phyloP scores from a whole-genome alignment of 2,888 invertebrate species.

The Brachypalpus laphriformis region DNA sequence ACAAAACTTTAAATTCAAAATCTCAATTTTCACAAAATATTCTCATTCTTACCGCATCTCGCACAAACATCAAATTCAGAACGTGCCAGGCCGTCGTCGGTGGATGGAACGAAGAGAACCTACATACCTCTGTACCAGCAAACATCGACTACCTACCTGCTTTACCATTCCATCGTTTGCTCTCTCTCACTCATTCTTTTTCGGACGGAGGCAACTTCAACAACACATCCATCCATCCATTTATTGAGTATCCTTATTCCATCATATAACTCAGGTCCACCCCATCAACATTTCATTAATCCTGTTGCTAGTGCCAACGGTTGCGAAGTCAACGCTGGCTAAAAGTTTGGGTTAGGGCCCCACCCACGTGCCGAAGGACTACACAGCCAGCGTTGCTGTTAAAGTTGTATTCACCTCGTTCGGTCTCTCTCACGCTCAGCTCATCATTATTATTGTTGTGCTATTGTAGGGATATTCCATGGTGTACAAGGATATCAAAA shows the following conservation, averaged over 20 bases:
- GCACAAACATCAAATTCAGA: slow-evolving; percentile 28
- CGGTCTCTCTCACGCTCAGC: slow-evolving; percentile 39
- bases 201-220: slow-evolving; percentile 33
- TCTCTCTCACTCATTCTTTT: not conserved
- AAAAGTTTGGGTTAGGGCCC: slow-evolving; percentile 44
- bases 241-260: slow-evolving; percentile 63
- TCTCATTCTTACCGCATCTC: slow-evolving; percentile 15
- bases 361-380: slow-evolving; percentile 36
- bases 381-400: slow-evolving; percentile 4
- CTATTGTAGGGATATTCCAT: slow-evolving; percentile 52
- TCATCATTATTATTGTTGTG: slow-evolving; percentile 61
- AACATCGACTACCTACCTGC: not conserved
- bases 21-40: slow-evolving; percentile 28
- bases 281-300: slow-evolving; percentile 68
- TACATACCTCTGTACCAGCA: not conserved
- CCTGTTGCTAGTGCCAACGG: slow-evolving; percentile 69
- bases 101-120: not conserved
- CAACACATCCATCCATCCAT: slow-evolving; percentile 53
- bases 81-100: slow-evolving; percentile 2
- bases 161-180: not conserved
- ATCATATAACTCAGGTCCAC: slow-evolving; percentile 57
- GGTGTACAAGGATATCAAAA: slow-evolving; percentile 57
- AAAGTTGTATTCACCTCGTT: slow-evolving; percentile 44
- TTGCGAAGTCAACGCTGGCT: slow-evolving; percentile 62
- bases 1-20: slow-evolving; percentile 42